Percentiles rank a stretch among this genome's conserved stretches.
Conservation (phyloP, 1,140 invertebrate genomes). For the Zaprionus inermis region DNA sequence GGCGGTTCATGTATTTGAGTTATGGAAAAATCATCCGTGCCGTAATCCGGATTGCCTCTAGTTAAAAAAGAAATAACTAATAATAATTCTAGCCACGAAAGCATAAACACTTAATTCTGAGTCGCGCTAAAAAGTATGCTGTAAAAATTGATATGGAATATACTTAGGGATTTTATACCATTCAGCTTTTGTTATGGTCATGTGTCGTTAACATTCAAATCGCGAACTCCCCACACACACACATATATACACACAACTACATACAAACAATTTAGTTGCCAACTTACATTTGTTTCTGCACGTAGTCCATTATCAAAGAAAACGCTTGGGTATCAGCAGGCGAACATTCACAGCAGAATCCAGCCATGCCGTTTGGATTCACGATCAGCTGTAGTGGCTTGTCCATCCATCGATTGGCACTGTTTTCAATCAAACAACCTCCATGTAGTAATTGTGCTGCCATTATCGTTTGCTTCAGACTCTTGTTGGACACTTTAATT, state of each 20-base stretch:
- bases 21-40: not conserved
- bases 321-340: constrained; percentile 96
- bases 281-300: constrained; percentile 85
- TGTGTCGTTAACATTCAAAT: no score
- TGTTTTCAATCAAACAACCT: constrained; percentile 87
- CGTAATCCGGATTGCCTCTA: constrained; percentile 36
- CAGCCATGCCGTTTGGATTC: constrained; percentile 91
- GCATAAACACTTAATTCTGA: not conserved
- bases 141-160: no score
- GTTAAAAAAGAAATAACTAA: not conserved
- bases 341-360: constrained; percentile 96
- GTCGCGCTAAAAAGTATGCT: no score
- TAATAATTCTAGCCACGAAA: not conserved
- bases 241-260: not conserved
- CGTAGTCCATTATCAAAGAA: constrained; percentile 91
- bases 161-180: no score
- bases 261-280: not conserved
- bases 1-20: not conserved
- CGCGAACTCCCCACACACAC: no score
- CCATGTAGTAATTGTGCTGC: constrained; percentile 89
- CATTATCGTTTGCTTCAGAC: constrained; percentile 80
- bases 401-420: constrained; percentile 95
- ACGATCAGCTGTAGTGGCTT: constrained; percentile 94
- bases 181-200: no score
- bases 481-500: constrained; percentile 78